Base-by-base conservation (phyloP, 2,113 vertebrate genomes). In the Sylvietta virens region DNA sequence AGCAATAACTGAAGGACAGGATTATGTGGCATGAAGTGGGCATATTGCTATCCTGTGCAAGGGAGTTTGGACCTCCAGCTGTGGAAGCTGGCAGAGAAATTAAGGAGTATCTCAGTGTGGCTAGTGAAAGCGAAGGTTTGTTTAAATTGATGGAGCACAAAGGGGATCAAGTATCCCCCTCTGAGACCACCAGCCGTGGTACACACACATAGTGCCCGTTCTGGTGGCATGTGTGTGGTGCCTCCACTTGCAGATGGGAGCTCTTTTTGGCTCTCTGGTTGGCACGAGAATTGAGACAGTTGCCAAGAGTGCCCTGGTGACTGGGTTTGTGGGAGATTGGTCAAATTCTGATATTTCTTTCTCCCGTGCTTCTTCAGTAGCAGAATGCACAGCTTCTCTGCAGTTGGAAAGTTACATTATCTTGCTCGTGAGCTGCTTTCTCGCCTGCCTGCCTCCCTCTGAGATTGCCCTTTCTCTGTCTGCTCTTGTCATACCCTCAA, bases 391-490 rank as follows among this genome's bases (percentile, higher is more conserved):
- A 10, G 26, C 11, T 65, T 57, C 44, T 85, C 71, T 69, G 42
- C 27, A 56, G n/a, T 15, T 42, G 31, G 71, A 88, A 89, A 95
- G 21, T 31, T 39, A 19, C 20, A 37, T 30, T 14, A 10, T 28
- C 57, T 56, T 1, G 0, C 33, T 91, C 54, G n/a, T 0, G 30
- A 80, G 40, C 90, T 84, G 20, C 44, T 64, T 3, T 54, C 17
- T 95, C 28, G 56, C 35, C 24, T 60, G 31, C 35, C 13, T 92
- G 23, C 45, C 60, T 92, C 83, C 61, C 77, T 78, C 50, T 45
- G 67, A 86, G 79, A 62, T 80, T 93, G 51, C 82, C 71, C 74
- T 91, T 96, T 94, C 14, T 96, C 71, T 94, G 35, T 51, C 21
- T 66, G 42, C 39, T 92, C 28, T 76, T 85, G 31, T 86, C n/a